phyloP scores from a whole-genome alignment of 2,888 invertebrate genomes.

The Hymenopus coronatus region DNA sequence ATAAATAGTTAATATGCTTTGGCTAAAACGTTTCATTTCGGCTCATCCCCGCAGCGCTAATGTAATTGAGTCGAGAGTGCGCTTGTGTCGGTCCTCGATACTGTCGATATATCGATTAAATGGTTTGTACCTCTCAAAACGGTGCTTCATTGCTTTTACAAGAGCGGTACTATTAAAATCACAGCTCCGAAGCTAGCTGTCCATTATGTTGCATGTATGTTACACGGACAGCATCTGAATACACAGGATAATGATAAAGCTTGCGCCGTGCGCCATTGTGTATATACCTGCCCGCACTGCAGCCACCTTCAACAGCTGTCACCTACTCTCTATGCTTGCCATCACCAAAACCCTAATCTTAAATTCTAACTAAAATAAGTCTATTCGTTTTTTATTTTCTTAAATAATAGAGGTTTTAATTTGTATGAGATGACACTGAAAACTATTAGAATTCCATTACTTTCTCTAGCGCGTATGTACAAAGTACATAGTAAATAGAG shows the following conservation, averaged over 20 bases:
- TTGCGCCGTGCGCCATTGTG: neutral
- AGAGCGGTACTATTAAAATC: neutral
- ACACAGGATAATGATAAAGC: neutral
- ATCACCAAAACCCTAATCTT: too few relatives aligned
- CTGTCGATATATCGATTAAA: slow-evolving; percentile 14
- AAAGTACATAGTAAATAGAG: too few relatives aligned
- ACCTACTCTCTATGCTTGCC: too few relatives aligned
- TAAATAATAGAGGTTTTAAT: too few relatives aligned
- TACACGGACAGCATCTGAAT: neutral
- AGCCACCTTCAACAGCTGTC: too few relatives aligned
- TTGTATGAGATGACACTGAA: too few relatives aligned
- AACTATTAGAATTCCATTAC: too few relatives aligned
- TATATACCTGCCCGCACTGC: too few relatives aligned
- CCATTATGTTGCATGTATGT: neutral
- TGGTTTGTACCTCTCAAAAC: neutral
- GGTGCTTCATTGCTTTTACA: neutral
- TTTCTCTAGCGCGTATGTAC: too few relatives aligned
- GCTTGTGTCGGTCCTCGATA: slow-evolving; percentile 6
- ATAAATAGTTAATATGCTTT: slow-evolving; percentile 9
- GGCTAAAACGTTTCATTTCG: slow-evolving; percentile 16
- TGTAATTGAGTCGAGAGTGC: slow-evolving; percentile 17
- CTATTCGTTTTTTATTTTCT: too few relatives aligned
- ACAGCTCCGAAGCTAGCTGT: neutral
- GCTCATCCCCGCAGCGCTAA: slow-evolving; percentile 15
- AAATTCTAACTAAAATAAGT: too few relatives aligned